A percentile compares a stretch with the other conserved stretches of the same genome.
These are phyloP conservation scores for Drosophila siamana DNA, from an alignment of 2,888 invertebrate species.

Conservation along the genomic window DNA sequence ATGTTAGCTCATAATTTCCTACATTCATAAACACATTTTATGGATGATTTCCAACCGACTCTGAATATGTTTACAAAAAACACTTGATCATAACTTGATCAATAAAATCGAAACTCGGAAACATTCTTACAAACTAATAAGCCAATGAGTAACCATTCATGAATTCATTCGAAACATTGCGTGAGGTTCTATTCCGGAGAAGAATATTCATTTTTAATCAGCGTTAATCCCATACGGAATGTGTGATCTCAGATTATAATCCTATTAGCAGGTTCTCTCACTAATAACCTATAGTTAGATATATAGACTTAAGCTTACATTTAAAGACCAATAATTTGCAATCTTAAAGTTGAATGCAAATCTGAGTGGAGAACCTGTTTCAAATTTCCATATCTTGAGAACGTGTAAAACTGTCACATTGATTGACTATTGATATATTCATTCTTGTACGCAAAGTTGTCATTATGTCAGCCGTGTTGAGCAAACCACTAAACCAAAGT, in stretches of 20 bases:
- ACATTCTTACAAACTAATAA: not conserved
- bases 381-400: slow-evolving; percentile 24
- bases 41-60: too few relatives aligned
- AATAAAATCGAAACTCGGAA: not conserved
- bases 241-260: slow-evolving; percentile 11
- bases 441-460: slow-evolving; percentile 58
- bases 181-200: not conserved
- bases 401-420: slow-evolving; percentile 2
- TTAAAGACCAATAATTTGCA: slow-evolving; percentile 28
- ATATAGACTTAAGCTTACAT: slow-evolving; percentile 19
- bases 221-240: slow-evolving; percentile 6
- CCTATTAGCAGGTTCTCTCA: slow-evolving; percentile 14
- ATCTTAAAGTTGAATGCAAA: slow-evolving; percentile 16
- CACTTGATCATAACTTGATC: not conserved
- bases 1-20: too few relatives aligned
- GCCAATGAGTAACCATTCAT: not conserved
- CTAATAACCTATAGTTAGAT: slow-evolving; percentile 13
- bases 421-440: slow-evolving; percentile 41
- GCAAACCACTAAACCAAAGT: slow-evolving; percentile 64
- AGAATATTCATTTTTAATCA: slow-evolving; percentile 8
- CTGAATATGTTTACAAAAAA: too few relatives aligned
- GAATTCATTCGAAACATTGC: not conserved
- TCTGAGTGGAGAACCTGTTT: slow-evolving; percentile 39
- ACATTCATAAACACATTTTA: too few relatives aligned
- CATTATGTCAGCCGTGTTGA: slow-evolving; percentile 61